phyloP scores from a whole-genome alignment of 2,113 vertebrate genomes.

The Seriola rivoliana region DNA sequence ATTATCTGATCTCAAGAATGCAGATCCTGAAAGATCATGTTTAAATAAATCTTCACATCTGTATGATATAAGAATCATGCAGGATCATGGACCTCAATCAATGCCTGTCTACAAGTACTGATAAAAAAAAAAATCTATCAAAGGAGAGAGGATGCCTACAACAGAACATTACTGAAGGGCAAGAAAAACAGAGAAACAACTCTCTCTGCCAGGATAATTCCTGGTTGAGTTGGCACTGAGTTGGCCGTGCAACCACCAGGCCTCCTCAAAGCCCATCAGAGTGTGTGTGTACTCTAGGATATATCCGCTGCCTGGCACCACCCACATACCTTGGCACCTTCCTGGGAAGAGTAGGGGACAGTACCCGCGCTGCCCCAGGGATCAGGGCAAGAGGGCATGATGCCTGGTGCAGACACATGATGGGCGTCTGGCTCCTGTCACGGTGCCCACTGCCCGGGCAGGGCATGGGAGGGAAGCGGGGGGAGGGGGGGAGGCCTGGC shows the following conservation, averaged over 20 bases:
- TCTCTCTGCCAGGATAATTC: slow-evolving; percentile 42
- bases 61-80: not conserved
- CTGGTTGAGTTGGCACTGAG: slow-evolving; percentile 31
- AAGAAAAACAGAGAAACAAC: slow-evolving; percentile 36
- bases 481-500: slow-evolving; percentile 64
- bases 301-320: slow-evolving; percentile 56
- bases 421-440: slow-evolving; percentile 77
- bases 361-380: slow-evolving; percentile 69
- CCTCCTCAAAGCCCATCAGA: slow-evolving; percentile 49
- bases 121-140: slow-evolving; percentile 17
- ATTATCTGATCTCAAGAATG: slow-evolving; percentile 9
- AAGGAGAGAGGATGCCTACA: slow-evolving; percentile 14
- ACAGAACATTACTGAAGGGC: slow-evolving; percentile 42
- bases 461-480: slow-evolving; percentile 25
- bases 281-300: slow-evolving; percentile 39
- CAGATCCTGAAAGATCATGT: not conserved
- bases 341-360: slow-evolving; percentile 56
- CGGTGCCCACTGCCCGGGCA: slow-evolving; percentile 61
- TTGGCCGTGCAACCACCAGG: slow-evolving; percentile 42
- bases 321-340: slow-evolving; percentile 64
- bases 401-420: slow-evolving; percentile 78
- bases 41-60: slow-evolving; percentile 10
- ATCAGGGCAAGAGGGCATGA: slow-evolving; percentile 71
- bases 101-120: slow-evolving; percentile 23
- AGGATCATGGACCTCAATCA: not conserved